These are phyloP conservation scores for Charadrius vociferus DNA, from an alignment of 2,113 vertebrate genomes.

Conservation along the genomic window DNA sequence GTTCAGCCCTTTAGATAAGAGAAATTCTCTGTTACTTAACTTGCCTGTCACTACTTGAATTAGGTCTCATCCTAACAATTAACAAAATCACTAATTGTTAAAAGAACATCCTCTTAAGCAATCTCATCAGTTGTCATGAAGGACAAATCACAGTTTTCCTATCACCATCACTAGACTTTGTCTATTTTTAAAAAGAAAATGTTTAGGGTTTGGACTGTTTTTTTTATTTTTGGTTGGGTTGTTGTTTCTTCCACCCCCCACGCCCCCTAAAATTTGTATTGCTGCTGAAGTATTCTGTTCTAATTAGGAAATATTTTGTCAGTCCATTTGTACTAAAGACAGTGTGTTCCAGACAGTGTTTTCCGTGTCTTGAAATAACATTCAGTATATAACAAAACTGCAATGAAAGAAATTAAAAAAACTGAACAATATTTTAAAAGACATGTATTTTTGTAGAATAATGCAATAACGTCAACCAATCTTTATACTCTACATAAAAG, in stretches of 20 bases:
- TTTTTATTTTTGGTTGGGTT: neutral
- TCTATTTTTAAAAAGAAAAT: neutral
- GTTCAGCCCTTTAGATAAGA: neutral
- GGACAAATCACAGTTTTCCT: neutral
- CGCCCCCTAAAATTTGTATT: neutral
- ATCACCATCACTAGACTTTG: neutral
- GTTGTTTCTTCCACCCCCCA: too few relatives aligned
- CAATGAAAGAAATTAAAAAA: neutral
- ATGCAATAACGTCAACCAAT: neutral
- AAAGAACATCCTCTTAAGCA: neutral
- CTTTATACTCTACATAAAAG: neutral
- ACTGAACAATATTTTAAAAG: neutral
- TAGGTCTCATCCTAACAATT: neutral
- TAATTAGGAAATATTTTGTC: conserved; percentile 18
- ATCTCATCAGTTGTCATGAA: neutral
- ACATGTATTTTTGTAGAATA: neutral
- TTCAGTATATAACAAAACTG: neutral
- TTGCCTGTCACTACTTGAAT: neutral
- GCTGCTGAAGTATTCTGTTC: neutral
- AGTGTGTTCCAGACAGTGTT: neutral
- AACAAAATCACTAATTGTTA: neutral
- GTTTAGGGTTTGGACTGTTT: neutral
- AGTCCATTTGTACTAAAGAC: neutral
- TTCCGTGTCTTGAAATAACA: neutral
- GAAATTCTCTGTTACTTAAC: neutral